Percentiles rank a stretch among this genome's conserved stretches.
Evolutionary conservation across 2,113 vertebrate species (phyloP).

Genomic region (Brienomyrus brachyistius): DNA sequence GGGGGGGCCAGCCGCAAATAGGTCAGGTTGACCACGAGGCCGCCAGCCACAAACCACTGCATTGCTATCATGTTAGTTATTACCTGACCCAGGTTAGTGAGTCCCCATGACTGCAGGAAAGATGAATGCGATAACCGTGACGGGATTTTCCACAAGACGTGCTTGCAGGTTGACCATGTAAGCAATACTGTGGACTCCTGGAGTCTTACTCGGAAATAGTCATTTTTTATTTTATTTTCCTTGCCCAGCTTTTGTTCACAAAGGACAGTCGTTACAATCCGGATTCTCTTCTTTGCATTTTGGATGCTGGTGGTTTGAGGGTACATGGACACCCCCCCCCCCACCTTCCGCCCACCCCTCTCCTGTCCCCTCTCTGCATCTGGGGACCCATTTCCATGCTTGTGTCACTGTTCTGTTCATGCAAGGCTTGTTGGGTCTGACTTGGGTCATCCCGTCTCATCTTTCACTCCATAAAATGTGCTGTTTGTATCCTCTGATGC

Average conservation of each 20-base stretch:
- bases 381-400: background rate
- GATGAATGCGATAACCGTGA: background rate
- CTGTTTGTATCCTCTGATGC: background rate
- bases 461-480: background rate
- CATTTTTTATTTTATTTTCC: background rate
- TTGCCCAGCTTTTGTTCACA: background rate
- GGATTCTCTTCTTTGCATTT: background rate
- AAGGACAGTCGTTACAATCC: background rate
- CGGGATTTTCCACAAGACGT: background rate
- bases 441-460: background rate
- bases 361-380: background rate
- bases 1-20: background rate
- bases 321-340: background rate
- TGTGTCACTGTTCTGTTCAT: background rate
- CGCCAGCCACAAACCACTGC: background rate
- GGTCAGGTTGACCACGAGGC: background rate
- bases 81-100: background rate
- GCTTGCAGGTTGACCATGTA: background rate
- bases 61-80: background rate
- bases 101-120: background rate
- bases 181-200: background rate
- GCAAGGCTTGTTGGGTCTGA: background rate
- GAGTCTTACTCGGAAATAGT: background rate
- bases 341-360: background rate
- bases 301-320: background rate